Evolutionary conservation across 92 coral and sea anemone species (phyloP).

Genomic region (Porites divaricata): DNA sequence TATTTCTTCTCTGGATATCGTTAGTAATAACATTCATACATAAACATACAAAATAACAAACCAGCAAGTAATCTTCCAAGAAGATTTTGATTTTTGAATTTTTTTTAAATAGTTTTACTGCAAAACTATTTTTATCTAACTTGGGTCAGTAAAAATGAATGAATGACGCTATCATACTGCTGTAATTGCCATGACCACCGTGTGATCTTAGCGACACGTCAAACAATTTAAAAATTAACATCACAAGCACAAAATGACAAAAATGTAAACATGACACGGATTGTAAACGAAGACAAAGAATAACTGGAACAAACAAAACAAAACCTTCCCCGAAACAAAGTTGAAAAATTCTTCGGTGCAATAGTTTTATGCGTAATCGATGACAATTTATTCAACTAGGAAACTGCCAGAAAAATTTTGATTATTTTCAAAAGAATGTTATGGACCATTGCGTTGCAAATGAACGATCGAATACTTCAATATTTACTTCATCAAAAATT

Average conservation of each 20-base stretch:
- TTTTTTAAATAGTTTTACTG: too few species aligned
- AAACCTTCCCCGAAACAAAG: too few species aligned
- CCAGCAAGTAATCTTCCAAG: too few species aligned
- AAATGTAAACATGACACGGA: constrained; percentile 32
- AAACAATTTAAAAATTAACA: neutral
- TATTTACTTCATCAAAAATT: constrained; percentile 19
- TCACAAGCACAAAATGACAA: constrained; percentile 14
- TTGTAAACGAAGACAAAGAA: neutral
- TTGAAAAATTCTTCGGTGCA: neutral
- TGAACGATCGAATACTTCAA: constrained; percentile 3
- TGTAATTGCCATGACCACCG: neutral
- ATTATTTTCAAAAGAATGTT: neutral
- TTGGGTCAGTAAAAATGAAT: neutral
- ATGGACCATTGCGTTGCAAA: neutral
- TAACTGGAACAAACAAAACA: neutral
- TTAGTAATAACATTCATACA: neutral
- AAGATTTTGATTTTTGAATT: too few species aligned
- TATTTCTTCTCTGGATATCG: neutral
- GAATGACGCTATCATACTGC: constrained; percentile 3
- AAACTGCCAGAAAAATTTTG: neutral
- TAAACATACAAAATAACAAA: too few species aligned
- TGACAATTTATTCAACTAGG: neutral
- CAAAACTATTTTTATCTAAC: too few species aligned
- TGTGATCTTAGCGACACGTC: constrained; percentile 22
- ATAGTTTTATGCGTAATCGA: neutral